Conservation (phyloP, 2,113 vertebrate genomes). For the Coptodon bakossiorum region DNA sequence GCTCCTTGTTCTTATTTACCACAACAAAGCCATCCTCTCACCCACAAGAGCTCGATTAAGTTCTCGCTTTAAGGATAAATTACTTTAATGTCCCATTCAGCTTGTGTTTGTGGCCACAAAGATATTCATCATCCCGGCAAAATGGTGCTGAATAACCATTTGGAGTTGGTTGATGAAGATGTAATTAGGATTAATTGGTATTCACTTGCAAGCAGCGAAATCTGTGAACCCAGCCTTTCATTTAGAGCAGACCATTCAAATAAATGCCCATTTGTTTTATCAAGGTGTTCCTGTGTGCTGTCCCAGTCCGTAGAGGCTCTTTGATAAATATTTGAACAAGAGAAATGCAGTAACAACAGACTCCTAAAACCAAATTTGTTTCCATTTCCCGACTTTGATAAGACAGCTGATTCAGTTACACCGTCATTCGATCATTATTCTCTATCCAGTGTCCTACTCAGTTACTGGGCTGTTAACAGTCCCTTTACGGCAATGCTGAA, state of each 20-base stretch:
- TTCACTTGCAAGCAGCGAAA: not conserved
- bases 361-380: slow-evolving; percentile 47
- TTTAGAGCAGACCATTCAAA: slow-evolving; percentile 1
- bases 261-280: not conserved
- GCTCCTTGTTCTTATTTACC: slow-evolving; percentile 4
- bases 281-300: not conserved
- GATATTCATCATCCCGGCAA: slow-evolving; percentile 15
- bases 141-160: slow-evolving; percentile 23
- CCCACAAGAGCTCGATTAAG: slow-evolving; percentile 15
- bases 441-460: not conserved
- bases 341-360: slow-evolving; percentile 36
- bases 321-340: slow-evolving; percentile 48
- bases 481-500: not conserved
- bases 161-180: slow-evolving; percentile 15
- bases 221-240: not conserved
- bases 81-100: slow-evolving; percentile 30
- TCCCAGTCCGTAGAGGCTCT: not conserved
- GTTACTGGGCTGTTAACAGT: not conserved
- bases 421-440: slow-evolving; percentile 19
- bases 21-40: slow-evolving; percentile 15
- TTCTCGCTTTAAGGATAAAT: slow-evolving; percentile 16
- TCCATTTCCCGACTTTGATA: slow-evolving; percentile 46
- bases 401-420: slow-evolving; percentile 41
- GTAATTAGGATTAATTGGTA: slow-evolving; percentile 37
- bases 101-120: slow-evolving; percentile 3